Base-by-base conservation (phyloP, 1,140 invertebrate genomes). In the Cydia amplana region DNA sequence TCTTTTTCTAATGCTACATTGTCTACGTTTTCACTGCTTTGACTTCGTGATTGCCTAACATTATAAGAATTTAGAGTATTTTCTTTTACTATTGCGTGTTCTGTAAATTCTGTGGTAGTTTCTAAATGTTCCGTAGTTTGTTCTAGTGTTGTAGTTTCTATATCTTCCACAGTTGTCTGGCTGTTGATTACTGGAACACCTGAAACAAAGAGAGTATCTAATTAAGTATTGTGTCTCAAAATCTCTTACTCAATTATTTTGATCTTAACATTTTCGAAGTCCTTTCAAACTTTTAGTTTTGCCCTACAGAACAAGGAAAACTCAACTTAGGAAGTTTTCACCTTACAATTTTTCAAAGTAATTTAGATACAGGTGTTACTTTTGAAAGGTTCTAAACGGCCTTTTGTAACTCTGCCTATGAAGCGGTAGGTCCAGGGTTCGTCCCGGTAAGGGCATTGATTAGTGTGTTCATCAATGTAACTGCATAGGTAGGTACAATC, bases 161-260 rank as follows among this genome's bases (percentile, higher is more conserved):
- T 43, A 18, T n/a, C 70, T 75, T 85, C 82, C 28, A 65, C 72
- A 63, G 76, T 76, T 74, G 78, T 36, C 73, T 82, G 78, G 76
- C 84, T 76, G 40, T 83, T 82, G 12, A 85, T 81, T 80, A 80
- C 85, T 70, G 84, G 81, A 67, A 84, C 75, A 81, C 84, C 89
- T 91, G 85, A n/a, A 89, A 89, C 80, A 83, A 86, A 80, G 18
- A 55, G 12, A 23, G 16, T 9, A 18, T 20, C 18, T 20, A 60
- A 23, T 60, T 23, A 23, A 60, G 2, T 60, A 10, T 9, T 18
- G 2, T 1, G 7, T 55, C 12, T 18, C 4, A 55, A 55, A 9
- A n/a, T n/a, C 6, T 49, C 4, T 9, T 14, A 49, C 12, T n/a
- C 12, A 20, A 16, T 46, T 46, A 46, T 16, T 43, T 46, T 46